These are phyloP conservation scores for Mythimna impura DNA, from an alignment of 2,888 invertebrate genomes.

Conservation along the genomic window DNA sequence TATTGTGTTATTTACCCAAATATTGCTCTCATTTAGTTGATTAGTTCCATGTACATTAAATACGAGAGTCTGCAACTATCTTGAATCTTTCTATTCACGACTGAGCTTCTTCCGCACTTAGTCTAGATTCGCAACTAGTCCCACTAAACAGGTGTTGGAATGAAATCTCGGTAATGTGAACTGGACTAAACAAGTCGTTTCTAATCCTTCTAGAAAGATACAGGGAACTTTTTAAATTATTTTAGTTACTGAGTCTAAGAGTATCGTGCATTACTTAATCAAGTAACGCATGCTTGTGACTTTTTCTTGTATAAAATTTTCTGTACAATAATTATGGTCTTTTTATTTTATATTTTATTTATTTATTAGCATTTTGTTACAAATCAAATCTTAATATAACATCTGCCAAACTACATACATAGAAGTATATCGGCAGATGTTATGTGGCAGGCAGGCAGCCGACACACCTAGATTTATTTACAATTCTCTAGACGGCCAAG, in stretches of 20 bases:
- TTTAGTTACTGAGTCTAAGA: conserved; percentile 37
- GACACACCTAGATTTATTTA: neutral
- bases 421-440: too few relatives aligned
- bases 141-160: conserved; percentile 52
- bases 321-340: neutral
- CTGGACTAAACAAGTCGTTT: conserved; percentile 25
- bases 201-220: conserved; percentile 32
- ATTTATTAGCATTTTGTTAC: too few relatives aligned
- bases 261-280: conserved; percentile 21
- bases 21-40: conserved; percentile 2
- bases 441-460: too few relatives aligned
- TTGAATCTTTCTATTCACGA: conserved; percentile 33
- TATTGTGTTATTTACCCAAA: neutral
- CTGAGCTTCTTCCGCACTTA: conserved; percentile 18
- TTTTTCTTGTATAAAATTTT: neutral
- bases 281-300: conserved; percentile 1
- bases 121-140: conserved; percentile 30
- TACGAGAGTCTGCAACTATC: conserved; percentile 5
- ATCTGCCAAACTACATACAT: too few relatives aligned
- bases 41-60: neutral
- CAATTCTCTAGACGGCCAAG: neutral
- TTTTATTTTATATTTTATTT: too few relatives aligned
- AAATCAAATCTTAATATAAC: too few relatives aligned
- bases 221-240: conserved; percentile 43
- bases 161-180: conserved; percentile 44